phyloP scores from a whole-genome alignment of 2,797 vertebrate genomes.

The Parambassis ranga region DNA sequence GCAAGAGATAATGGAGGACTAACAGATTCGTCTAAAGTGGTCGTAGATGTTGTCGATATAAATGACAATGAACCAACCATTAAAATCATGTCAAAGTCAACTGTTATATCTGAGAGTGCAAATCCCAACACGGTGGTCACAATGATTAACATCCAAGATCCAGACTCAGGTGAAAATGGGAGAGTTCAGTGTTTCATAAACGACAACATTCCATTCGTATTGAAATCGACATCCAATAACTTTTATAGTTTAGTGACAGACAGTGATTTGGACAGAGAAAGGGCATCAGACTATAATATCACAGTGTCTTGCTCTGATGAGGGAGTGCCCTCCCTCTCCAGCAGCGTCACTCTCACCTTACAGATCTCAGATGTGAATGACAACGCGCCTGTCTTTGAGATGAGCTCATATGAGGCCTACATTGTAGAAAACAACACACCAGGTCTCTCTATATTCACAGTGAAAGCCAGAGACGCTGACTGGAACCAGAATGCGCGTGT shows the following conservation, averaged over 20 bases:
- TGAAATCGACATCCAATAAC: constrained; percentile 61
- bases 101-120: constrained; percentile 65
- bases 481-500: no score
- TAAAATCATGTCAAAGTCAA: constrained; percentile 68
- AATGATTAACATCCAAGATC: constrained; percentile 79
- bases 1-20: constrained; percentile 76
- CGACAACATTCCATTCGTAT: constrained; percentile 54
- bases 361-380: no score
- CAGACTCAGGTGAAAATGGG: constrained; percentile 70
- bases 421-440: no score
- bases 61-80: constrained; percentile 78
- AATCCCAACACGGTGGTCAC: constrained; percentile 71
- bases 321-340: no score
- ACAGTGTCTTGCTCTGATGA: no score
- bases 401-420: no score
- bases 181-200: constrained; percentile 52
- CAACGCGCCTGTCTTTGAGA: no score
- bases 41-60: constrained; percentile 71
- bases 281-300: no score
- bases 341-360: no score
- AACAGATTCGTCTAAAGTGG: constrained; percentile 65
- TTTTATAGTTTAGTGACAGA: constrained; percentile 68
- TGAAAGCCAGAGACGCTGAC: no score
- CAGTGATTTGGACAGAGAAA: no score
- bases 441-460: no score